Evolutionary conservation across 2,888 invertebrate genomes (phyloP), one percentile per base, ranked within the genome.

Genomic region (Polydrusus cervinus): DNA sequence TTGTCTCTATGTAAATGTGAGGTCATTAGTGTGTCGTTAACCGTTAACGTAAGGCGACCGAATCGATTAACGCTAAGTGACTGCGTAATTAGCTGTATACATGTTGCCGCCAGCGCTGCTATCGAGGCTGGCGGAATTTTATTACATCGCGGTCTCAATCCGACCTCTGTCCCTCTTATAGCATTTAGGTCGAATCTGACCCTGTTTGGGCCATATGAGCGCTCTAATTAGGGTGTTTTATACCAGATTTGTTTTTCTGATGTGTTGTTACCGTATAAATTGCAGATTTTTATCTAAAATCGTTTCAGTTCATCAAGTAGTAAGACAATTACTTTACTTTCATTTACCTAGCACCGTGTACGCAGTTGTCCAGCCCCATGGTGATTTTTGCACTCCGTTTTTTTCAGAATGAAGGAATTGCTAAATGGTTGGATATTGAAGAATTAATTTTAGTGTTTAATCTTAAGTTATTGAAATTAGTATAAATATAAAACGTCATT

Each of bases 41-140:
- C 86, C 87, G 86, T 86, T 85, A 87, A 87, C 87, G 87, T 87
- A 87, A 87, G 87, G 87, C 87, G 85, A 87, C 87, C 87, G 85
- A 87, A 87, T 87, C 87, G 87, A 87, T 87, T 87, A 87, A 87
- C 87, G 87, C 87, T 87, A 87, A 87, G 87, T 87, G 87, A 87
- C 87, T 87, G 86, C 86, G 87, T 87, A 87, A 87, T 87, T 87
- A 87, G 87, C 87, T 87, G 86, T 87, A 25, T 25, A 86, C 85
- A 87, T 85, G 86, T 80, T 83, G 84, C 84, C 82, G 78, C 66
- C 71, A 71, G 55, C 75, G 40, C 51, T 47, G 30, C 65, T 40
- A 61, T 69, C 60, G 69, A 61, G 66, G 72, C 38, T 66, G 72
- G 30, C 60, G 49, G 40, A 57, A 61, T 60, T 72, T 72, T 72